Conservation (phyloP, 2,888 invertebrate genomes). For the Acholoe squamosa region DNA sequence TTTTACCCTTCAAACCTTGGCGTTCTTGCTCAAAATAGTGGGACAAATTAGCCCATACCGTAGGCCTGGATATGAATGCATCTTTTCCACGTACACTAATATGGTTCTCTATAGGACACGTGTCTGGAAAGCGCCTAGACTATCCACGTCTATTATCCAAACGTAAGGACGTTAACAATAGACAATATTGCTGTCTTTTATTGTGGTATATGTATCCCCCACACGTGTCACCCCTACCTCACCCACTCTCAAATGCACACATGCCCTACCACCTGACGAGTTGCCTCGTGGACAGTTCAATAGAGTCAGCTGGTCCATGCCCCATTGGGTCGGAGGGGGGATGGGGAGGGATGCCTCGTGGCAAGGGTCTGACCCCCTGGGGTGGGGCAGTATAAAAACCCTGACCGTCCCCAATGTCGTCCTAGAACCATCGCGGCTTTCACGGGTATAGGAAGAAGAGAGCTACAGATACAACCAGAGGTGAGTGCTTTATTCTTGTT, state of each 20-base stretch:
- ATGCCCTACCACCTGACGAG: constrained; percentile 20
- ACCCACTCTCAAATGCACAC: too few species aligned
- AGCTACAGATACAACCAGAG: background rate
- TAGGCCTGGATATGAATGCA: too few species aligned
- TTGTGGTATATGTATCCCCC: background rate
- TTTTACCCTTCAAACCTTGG: too few species aligned
- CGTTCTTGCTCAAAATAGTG: too few species aligned
- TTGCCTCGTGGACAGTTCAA: background rate
- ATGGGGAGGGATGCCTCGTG: background rate
- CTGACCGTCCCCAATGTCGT: background rate
- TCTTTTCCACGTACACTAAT: too few species aligned
- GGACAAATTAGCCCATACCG: too few species aligned
- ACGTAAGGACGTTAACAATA: too few species aligned
- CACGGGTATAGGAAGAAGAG: background rate
- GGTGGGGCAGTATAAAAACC: background rate
- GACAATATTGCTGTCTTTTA: too few species aligned
- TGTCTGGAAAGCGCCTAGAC: too few species aligned
- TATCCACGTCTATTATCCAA: too few species aligned
- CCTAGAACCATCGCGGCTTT: background rate
- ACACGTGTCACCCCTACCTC: background rate
- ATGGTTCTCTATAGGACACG: too few species aligned
- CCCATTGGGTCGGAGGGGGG: background rate
- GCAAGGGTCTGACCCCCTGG: background rate
- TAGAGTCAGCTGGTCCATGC: background rate
- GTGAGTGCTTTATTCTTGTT: background rate